Conservation (phyloP, 2,113 vertebrate species). For the Ifrita kowaldi region DNA sequence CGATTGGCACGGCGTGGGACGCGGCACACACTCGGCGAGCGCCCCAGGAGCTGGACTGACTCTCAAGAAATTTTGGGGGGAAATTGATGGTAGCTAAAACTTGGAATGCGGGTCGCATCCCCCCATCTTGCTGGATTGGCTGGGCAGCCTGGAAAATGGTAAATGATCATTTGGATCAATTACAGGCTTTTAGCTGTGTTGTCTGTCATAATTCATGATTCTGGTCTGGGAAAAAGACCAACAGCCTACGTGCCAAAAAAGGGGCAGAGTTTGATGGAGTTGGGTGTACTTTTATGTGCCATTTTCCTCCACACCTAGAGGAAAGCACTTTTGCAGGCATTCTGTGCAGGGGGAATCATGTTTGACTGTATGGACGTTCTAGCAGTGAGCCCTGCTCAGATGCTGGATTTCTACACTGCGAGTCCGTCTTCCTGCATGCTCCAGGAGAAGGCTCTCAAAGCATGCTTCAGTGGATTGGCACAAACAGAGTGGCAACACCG, state of each 20-base stretch:
- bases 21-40: conserved; percentile 9
- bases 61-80: conserved; percentile 48
- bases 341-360: conserved; percentile 83
- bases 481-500: conserved; percentile 91
- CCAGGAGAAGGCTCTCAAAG: conserved; percentile 90
- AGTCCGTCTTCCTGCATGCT: conserved; percentile 91
- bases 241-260: conserved; percentile 85
- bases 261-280: conserved; percentile 96
- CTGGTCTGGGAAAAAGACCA: conserved; percentile 87
- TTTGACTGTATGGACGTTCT: conserved; percentile 95
- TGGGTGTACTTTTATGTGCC: conserved; percentile 84
- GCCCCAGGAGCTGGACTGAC: conserved; percentile 32
- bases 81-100: conserved; percentile 57
- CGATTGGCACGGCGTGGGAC: conserved; percentile 30
- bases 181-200: conserved; percentile 83
- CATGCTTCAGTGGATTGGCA: conserved; percentile 89
- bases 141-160: conserved; percentile 82
- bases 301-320: conserved; percentile 82
- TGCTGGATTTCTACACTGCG: conserved; percentile 88
- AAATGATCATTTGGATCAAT: conserved; percentile 85
- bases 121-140: conserved; percentile 76
- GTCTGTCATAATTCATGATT: conserved; percentile 90
- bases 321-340: conserved; percentile 80
- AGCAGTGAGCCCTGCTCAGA: conserved; percentile 85
- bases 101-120: conserved; percentile 71